Base-by-base conservation (phyloP, 2,797 vertebrate species). In the Pipistrellus kuhlii region DNA sequence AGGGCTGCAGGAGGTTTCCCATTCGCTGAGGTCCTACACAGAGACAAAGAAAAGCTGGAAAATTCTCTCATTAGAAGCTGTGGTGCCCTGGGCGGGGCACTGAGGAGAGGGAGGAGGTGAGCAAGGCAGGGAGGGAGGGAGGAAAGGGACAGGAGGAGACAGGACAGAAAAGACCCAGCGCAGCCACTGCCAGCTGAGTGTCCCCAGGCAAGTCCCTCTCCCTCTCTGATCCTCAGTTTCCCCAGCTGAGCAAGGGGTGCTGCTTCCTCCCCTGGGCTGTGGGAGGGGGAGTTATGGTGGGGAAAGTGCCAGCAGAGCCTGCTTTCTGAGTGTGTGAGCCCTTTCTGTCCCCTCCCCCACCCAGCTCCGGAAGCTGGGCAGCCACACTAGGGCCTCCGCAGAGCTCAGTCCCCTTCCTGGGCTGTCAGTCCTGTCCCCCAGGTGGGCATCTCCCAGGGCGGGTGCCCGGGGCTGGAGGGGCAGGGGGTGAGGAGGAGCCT, bases 1-100 rank as follows among this genome's bases (percentile, higher is more conserved):
- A 21, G 20, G 7, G 53, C 18, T 55, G 53, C 2, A 8, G 53
- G 20, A 55, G 20, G 53, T 55, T 21, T 3, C 53, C 8, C 53
- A 59, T 25, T 57, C 32, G 69, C 66, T 17, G 72, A 51, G 64
- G 21, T 35, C 55, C n/a, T n/a, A 9, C n/a, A 41, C 6, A 32
- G 18, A 48, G 21, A 44, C 3, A 30, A 2, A 14, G 20, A 11
- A 32, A 68, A n/a, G 30, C 20, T 2, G 27, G 20, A 64, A 44
- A 64, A 32, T 13, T 20, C 35, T 48, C n/a, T 2, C 4, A 2
- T 25, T 20, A 12, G 27, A 66, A 25, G 14, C n/a, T 21, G 15
- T 0, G 4, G 35, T 4, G 5, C 5, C 35, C 44, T 5, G 44
- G 10, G 2, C 0, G 0, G 21, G 23, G 14, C 7, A 0, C 1